Base-by-base conservation (phyloP, 2,888 invertebrate species). In the Caenorhabditis becei region DNA sequence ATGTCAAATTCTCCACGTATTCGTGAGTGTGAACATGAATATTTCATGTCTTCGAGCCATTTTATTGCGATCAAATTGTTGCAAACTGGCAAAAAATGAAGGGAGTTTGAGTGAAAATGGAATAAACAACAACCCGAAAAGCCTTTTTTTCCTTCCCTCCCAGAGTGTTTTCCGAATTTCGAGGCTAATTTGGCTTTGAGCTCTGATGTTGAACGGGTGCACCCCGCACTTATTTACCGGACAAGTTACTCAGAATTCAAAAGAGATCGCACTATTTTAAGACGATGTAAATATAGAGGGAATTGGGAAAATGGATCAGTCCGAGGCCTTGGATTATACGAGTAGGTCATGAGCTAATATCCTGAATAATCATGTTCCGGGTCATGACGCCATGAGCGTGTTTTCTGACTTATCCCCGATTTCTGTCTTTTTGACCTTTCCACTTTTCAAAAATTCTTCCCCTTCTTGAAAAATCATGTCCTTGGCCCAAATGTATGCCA, bases 1-100 rank as follows among this genome's bases (percentile, higher is more conserved):
- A 47, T 51, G 51, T 24, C 51, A 26, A 51, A 51, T 51, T 51
- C 51, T 11, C 51, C 51, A 51, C 51, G 51, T 51, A 24, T 51
- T 23, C 51, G 24, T 5, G 23, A 24, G 23, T 51, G 51, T 18
- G 51, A 26, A 51, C 51, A 51, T 51, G 8, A 51, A 51, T 51
- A 51, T 51, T 51, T 51, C 51, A 51, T 51, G 24, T 24, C 51
- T 51, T 47, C 11, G 41, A 41, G 49, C 51, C 51, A 51, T 2
- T 49, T 49, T 49, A 23, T 49, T 20, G 49, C 49, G 7, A 24
- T 4, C 18, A 11, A 47, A 47, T 47, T 47, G 47, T 47, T 47
- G 47, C 47, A 47, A 47, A 47, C n/a, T 14, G 41, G 10, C 4
- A 18, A 41, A n/a, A n/a, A n/a, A n/a, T n/a, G n/a, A n/a, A n/a